Evolutionary conservation across 2,888 invertebrate species (phyloP), one percentile per base, ranked within the genome.

Genomic region (Corythucha ciliata): DNA sequence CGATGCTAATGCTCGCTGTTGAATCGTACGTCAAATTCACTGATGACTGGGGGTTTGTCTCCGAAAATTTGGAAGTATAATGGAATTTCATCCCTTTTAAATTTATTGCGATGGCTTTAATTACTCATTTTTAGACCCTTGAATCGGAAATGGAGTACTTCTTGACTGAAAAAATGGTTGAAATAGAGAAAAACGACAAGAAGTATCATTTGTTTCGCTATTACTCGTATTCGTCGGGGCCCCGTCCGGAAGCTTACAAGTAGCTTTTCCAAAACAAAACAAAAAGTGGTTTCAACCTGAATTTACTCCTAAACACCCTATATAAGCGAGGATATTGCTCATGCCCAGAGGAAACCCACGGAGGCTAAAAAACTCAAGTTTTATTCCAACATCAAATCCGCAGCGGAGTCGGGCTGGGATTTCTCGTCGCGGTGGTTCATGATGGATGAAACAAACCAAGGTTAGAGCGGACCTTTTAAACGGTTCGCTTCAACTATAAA

Each of bases 401-500:
- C 80, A 0, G 87, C 87, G 3, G 90, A 90, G 67, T 83, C 83
- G 36, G 91, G 91, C 1, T 88, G 86, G 87, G 91, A 91, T 64
- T 90, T 88, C 67, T 84, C 85, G 3, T 75, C 79, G 1, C 76
- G 89, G 18, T 90, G 89, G 89, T 78, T 85, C 61, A 72, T 79
- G 49, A 68, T 73, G 33, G 39, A 49, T n/a, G 78, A 78, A 14
- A 72, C 75, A 26, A 77, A 78, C 58, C 69, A 70, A 21, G 59
- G 59, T 61, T 34, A 26, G 52, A 12, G 26, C 16, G n/a, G n/a
- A n/a, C n/a, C n/a, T n/a, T n/a, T n/a, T n/a, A n/a, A n/a, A n/a
- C 12, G 29, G 29, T 29, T 29, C 8, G 8, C 12, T 37, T 37
- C 10, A 12, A 37, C 29, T 29, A 16, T 4, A 33, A 5, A 33